Evolutionary conservation across 2,113 vertebrate genomes (phyloP), one percentile per base, ranked within the genome.

Genomic region (Nothobranchius furzeri): DNA sequence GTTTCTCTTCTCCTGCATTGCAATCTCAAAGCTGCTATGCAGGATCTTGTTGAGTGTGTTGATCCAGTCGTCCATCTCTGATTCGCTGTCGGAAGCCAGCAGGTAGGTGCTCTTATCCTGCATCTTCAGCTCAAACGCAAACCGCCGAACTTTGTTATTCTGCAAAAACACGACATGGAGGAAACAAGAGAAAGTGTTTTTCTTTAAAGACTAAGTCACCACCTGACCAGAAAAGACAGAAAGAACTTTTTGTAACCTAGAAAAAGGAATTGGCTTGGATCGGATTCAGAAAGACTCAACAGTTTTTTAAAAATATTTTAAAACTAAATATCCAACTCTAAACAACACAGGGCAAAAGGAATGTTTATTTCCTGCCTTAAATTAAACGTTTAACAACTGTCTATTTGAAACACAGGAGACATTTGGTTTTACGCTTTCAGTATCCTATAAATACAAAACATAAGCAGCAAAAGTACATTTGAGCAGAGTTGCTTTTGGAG

Each of bases 91-190:
- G 3, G 98, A 94, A 9, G 98, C 96, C 89, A 99, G 84, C 70
- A 99, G 95, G 79, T 97, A 99, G 66, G 94, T 95, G 73, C 97
- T 98, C 89, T 99, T 98, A 85, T 99, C 97, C 82, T 99, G 98
- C 98, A 99, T 99, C 94, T 98, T 99, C 79, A 99, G 93, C 87
- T 99, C 98, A 58, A 99, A 99, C 0, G 96, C 96, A 74, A 96
- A 98, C 59, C 96, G 93, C 62, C 96, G 92, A 60, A 99, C 96
- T 87, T 96, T 96, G 86, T 94, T 98, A 88, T 98, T 99, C 98
- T 99, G 58, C 50, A 58, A 13, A 55, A 69, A 55, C 20, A 20
- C 2, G 1, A 20, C 12, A 14, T 5, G 5, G 4, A 11, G 12
- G 7, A 5, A 24, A 61, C 45, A 10, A 6, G 13, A 9, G 20